Conservation (phyloP, 2,113 vertebrate genomes). For the Procavia capensis region DNA sequence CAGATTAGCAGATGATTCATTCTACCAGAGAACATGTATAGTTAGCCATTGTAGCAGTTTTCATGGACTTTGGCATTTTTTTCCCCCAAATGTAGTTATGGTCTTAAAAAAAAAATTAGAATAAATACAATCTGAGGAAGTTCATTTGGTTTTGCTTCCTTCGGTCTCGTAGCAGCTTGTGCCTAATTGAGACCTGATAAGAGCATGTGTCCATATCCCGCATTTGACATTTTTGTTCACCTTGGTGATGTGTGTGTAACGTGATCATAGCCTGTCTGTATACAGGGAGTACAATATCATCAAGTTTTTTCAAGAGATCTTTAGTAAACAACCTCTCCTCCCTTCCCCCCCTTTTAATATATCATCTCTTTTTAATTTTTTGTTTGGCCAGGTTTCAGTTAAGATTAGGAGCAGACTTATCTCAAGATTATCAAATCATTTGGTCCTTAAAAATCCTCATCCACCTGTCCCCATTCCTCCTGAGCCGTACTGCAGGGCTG, state of each 20-base stretch:
- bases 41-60: not conserved
- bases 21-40: not conserved
- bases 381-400: not conserved
- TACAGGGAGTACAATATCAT: not conserved
- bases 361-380: not conserved
- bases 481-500: not conserved
- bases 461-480: not conserved
- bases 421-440: not conserved
- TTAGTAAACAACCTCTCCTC: not conserved
- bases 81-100: not conserved
- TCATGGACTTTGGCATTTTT: not conserved
- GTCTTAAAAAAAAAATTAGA: slow-evolving; percentile 18
- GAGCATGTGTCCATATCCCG: not conserved
- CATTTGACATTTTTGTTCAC: not conserved
- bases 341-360: not conserved
- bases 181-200: not conserved
- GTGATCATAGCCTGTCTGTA: not conserved
- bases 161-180: not conserved
- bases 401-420: slow-evolving; percentile 23
- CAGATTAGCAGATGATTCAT: not conserved
- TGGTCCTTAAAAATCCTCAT: slow-evolving; percentile 25
- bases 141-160: slow-evolving; percentile 1
- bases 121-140: not conserved
- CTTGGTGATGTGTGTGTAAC: not conserved
- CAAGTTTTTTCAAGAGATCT: not conserved